Conservation (phyloP, 2,888 invertebrate genomes). For the Laspeyria flexula region DNA sequence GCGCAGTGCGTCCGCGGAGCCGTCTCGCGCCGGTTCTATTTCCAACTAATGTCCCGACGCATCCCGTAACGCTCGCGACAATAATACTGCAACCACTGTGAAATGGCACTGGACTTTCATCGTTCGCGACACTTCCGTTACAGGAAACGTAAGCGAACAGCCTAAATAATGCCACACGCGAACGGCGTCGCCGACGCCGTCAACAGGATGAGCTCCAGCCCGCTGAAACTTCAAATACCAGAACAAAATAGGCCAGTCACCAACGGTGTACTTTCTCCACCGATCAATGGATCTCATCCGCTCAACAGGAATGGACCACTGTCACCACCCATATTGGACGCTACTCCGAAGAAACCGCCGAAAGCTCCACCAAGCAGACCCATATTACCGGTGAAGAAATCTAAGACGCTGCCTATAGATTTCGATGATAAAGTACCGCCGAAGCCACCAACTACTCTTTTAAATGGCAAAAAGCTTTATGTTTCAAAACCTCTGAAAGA, state of each 20-base stretch:
- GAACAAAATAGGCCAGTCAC: constrained; percentile 55
- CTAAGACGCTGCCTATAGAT: constrained; percentile 78
- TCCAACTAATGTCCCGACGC: constrained; percentile 77
- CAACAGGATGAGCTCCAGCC: constrained; percentile 51
- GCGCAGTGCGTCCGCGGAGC: constrained; percentile 81
- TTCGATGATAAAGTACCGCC: constrained; percentile 75
- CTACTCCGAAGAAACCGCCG: constrained; percentile 78
- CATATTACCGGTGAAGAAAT: constrained; percentile 77
- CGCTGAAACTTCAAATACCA: constrained; percentile 73
- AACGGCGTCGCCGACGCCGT: constrained; percentile 47
- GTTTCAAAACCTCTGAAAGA: constrained; percentile 79
- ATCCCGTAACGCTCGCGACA: constrained; percentile 73
- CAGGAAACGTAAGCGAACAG: constrained; percentile 74
- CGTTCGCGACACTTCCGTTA: constrained; percentile 76
- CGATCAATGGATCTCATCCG: constrained; percentile 56
- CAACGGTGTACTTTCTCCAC: constrained; percentile 50
- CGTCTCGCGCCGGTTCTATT: constrained; percentile 84
- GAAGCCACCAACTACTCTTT: constrained; percentile 57
- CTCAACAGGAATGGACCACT: constrained; percentile 69
- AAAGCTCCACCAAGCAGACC: constrained; percentile 70
- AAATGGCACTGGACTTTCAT: constrained; percentile 83
- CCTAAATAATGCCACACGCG: constrained; percentile 72
- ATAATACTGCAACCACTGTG: constrained; percentile 74
- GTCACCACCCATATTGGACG: constrained; percentile 73
- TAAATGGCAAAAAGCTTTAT: constrained; percentile 73